Evolutionary conservation across 2,113 vertebrate species (phyloP).

Genomic region (Eurypyga helias): DNA sequence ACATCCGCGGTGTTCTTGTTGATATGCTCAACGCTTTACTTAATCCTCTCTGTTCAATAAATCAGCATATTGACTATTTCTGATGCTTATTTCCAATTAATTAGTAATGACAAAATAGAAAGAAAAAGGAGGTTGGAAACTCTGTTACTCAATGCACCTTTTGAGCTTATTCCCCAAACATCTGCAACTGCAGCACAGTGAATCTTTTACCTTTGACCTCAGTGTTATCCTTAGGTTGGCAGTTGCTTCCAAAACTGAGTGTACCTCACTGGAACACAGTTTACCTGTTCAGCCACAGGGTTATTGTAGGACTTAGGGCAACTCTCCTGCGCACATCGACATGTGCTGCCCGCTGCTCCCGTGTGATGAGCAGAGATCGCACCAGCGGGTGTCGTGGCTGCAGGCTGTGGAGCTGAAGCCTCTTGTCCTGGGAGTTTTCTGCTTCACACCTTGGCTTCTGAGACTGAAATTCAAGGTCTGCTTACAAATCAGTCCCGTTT

Average conservation of each 20-base stretch:
- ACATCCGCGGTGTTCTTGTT: neutral
- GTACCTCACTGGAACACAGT: neutral
- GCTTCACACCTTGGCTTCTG: neutral
- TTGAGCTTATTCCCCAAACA: neutral
- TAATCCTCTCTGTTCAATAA: neutral
- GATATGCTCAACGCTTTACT: neutral
- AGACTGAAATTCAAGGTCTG: neutral
- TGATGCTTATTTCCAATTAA: neutral
- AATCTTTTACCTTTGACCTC: neutral
- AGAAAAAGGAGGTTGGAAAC: neutral
- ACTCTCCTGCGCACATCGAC: neutral
- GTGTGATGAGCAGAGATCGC: neutral
- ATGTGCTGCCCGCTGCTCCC: fast-evolving
- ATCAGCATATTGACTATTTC: neutral
- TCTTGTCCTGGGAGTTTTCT: neutral
- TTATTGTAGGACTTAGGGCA: neutral
- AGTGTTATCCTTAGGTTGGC: neutral
- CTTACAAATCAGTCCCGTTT: neutral
- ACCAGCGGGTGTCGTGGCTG: neutral
- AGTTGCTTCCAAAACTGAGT: neutral
- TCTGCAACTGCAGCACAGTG: neutral
- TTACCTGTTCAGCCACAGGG: neutral
- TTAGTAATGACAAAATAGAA: neutral
- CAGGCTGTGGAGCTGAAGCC: neutral
- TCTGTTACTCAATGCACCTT: neutral